A percentile compares a stretch with the other conserved stretches of the same genome.
Evolutionary conservation across 37 sponge, comb jelly and placozoan species (phyloP).

Genomic region (Mnemiopsis leidyi): DNA sequence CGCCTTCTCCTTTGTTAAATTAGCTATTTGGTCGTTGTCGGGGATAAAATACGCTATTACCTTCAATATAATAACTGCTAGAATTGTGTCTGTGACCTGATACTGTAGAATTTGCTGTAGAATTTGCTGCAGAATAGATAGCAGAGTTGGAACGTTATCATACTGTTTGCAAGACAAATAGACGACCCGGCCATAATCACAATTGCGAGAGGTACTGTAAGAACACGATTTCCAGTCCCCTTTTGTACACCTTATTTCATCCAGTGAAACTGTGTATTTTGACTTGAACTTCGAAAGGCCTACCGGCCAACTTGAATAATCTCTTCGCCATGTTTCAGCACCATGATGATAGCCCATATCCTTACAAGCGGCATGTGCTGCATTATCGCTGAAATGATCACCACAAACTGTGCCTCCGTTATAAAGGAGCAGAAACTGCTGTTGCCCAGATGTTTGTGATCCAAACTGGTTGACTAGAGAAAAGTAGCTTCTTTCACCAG

Average conservation of each 20-base stretch:
- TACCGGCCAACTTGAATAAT: too few relatives aligned
- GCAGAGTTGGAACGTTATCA: not conserved
- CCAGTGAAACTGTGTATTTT: not conserved
- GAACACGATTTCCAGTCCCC: slow-evolving; percentile 15
- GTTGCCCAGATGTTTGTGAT: not conserved
- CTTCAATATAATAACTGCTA: not conserved
- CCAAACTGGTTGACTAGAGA: not conserved
- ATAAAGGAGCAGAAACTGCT: not conserved
- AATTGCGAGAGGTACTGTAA: not conserved
- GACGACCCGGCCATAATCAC: not conserved
- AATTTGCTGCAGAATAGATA: not conserved
- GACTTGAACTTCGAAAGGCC: not conserved
- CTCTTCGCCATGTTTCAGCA: not conserved
- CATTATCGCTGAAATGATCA: not conserved
- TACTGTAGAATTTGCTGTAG: not conserved
- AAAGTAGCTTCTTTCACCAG: not conserved
- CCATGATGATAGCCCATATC: not conserved
- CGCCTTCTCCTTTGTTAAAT: not conserved
- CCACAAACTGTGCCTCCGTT: not conserved
- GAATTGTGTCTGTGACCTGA: not conserved
- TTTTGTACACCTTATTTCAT: not conserved
- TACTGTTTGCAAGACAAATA: not conserved
- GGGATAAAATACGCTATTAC: not conserved
- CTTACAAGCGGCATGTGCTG: not conserved
- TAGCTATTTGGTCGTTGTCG: not conserved